Percentiles rank a stretch among this genome's conserved stretches.
These are phyloP conservation scores for Caenorhabditis japonica DNA, from an alignment of 2,888 invertebrate genomes.

Conservation along the genomic window DNA sequence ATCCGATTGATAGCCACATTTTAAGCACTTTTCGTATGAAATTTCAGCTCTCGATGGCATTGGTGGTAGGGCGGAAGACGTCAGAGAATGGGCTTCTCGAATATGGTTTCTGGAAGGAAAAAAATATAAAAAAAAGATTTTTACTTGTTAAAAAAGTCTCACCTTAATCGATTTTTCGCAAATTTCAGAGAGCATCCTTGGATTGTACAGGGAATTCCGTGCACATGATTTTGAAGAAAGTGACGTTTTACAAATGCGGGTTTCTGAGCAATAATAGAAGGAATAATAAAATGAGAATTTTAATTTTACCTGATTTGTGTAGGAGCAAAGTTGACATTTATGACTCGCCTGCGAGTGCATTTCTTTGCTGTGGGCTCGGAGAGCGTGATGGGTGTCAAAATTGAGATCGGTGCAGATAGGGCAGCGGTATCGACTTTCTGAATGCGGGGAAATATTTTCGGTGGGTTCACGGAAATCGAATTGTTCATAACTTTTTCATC, in stretches of 20 bases:
- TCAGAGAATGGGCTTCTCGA: constrained; percentile 10
- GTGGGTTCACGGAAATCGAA: too few species aligned
- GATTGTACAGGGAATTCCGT: constrained; percentile 56
- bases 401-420: constrained; percentile 7
- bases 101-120: constrained; percentile 28
- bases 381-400: constrained; percentile 23
- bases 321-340: constrained; percentile 41
- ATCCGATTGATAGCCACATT: constrained; percentile 36
- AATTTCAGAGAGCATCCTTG: constrained; percentile 49
- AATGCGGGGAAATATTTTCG: too few species aligned
- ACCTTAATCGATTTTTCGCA: constrained; percentile 53
- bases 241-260: constrained; percentile 38
- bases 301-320: constrained; percentile 22
- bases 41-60: constrained; percentile 3
- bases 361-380: constrained; percentile 28
- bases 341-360: constrained; percentile 33
- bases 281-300: constrained; percentile 12
- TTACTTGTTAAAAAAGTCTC: constrained; percentile 8
- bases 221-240: constrained; percentile 40
- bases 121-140: not conserved
- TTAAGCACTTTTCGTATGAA: constrained; percentile 21
- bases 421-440: constrained; percentile 28
- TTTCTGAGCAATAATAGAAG: too few species aligned
- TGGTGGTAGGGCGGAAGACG: not conserved
- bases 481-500: too few species aligned